Evolutionary conservation across 2,113 vertebrate genomes (phyloP), one percentile per base, ranked within the genome.

Genomic region (Nipponia nippon): DNA sequence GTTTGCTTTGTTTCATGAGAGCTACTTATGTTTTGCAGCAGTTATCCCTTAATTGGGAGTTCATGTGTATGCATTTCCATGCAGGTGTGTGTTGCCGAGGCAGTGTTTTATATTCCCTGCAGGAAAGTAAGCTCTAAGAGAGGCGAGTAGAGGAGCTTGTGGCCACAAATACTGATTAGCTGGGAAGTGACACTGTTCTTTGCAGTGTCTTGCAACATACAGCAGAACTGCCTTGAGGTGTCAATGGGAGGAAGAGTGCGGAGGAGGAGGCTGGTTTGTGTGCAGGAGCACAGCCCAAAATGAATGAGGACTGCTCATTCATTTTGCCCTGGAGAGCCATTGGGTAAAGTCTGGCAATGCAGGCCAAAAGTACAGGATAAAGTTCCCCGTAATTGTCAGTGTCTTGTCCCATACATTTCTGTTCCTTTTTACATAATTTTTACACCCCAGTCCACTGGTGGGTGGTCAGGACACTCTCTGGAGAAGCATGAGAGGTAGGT

Each of bases 1-100:
- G 63, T 96, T 96, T 89, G 49, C 44, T 76, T 86, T 89, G 76
- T 89, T 97, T 97, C 76, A 13, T 29, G 71, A 97, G 59, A 96
- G 63, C 78, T 18, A 11, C 75, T 89, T 81, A 36, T 13, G 83
- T 94, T 97, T 96, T 63, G 10, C 69, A 91, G 82, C 44, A 61
- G 47, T 95, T 92, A 59, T 66, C 83, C 79, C 73, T 90, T 92
- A 95, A 93, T 38, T 95, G 87, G 84, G 95, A 91, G 69, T 91
- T 95, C 59, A 29, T 65, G 76, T 78, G 29, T 40, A 56, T 78
- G 47, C 78, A 83, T 93, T 96, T 95, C 84, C 67, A 55, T 72
- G 58, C 70, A 97, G 87, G 71, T 84, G 17, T 79, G 46, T 87
- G 76, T 95, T n/a, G 15, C 46, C 8, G 20, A 83, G 79, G 38